phyloP scores from a whole-genome alignment of 2,888 invertebrate genomes.

The Leptogaster cylindrica region DNA sequence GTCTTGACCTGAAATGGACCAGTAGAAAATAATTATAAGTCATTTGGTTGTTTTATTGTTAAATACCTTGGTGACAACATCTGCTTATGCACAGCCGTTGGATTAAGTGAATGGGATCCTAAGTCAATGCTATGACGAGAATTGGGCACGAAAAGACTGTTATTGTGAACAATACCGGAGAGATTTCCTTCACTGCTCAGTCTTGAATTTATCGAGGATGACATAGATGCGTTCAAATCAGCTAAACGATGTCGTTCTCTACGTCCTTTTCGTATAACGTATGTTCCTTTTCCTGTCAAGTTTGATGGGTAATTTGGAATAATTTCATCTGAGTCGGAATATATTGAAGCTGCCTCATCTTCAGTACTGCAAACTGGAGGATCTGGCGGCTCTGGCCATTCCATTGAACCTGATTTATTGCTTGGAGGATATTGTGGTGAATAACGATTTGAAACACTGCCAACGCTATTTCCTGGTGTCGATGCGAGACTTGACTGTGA shows the following conservation, averaged over 20 bases:
- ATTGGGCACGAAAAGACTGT: conserved; percentile 68
- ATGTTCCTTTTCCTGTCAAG: conserved; percentile 73
- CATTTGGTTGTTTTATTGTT: not conserved
- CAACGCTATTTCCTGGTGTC: conserved; percentile 63
- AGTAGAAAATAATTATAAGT: not conserved
- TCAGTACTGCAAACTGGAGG: conserved; percentile 71
- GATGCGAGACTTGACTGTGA: conserved; percentile 75
- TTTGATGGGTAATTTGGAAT: conserved; percentile 58
- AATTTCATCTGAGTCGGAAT: conserved; percentile 65
- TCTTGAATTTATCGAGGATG: conserved; percentile 68
- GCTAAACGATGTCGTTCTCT: conserved; percentile 72
- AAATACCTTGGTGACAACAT: conserved; percentile 52
- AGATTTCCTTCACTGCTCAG: conserved; percentile 65
- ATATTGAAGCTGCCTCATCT: conserved; percentile 72
- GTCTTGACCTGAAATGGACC: conserved; percentile 51
- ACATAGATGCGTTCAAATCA: conserved; percentile 57
- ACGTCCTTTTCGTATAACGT: conserved; percentile 78
- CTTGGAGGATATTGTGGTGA: conserved; percentile 44
- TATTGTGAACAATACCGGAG: conserved; percentile 61
- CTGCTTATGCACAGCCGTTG: conserved; percentile 45
- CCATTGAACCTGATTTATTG: conserved; percentile 48
- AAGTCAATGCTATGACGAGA: conserved; percentile 74
- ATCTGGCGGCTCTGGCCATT: conserved; percentile 77
- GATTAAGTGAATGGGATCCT: conserved; percentile 67
- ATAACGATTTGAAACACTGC: conserved; percentile 45